Percentiles rank a stretch among this genome's conserved stretches.
Evolutionary conservation across 2,113 vertebrate genomes (phyloP).

Genomic region (Narcine bancroftii): DNA sequence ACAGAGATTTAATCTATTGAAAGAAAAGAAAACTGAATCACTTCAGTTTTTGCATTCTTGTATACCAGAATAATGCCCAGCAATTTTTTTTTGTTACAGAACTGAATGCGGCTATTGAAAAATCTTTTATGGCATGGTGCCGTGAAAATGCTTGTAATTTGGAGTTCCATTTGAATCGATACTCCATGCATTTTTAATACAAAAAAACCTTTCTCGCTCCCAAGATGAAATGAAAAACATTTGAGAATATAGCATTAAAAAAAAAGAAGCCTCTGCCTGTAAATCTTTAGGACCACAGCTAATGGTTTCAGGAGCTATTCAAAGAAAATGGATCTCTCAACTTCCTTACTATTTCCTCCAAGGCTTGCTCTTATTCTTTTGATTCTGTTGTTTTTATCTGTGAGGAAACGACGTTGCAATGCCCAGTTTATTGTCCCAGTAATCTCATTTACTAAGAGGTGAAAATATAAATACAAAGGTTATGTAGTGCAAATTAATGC

Average conservation of each 20-base stretch:
- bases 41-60: not conserved
- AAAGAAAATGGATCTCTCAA: slow-evolving; percentile 6
- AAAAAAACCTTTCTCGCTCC: slow-evolving; percentile 9
- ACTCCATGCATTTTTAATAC: slow-evolving; percentile 29
- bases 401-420: not conserved
- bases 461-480: not conserved
- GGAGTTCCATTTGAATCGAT: slow-evolving; percentile 31
- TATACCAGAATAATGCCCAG: not conserved
- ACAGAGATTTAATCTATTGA: slow-evolving; percentile 16
- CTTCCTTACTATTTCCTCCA: slow-evolving; percentile 21
- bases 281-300: slow-evolving; percentile 22
- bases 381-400: not conserved
- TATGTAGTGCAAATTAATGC: not conserved
- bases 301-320: slow-evolving; percentile 27
- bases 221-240: slow-evolving; percentile 21
- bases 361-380: not conserved
- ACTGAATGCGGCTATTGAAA: not conserved
- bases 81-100: slow-evolving; percentile 25
- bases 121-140: not conserved
- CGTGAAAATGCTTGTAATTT: not conserved
- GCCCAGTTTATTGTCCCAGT: not conserved
- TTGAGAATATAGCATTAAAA: slow-evolving; percentile 11
- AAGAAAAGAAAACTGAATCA: not conserved
- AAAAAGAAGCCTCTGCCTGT: slow-evolving; percentile 15
- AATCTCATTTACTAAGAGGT: not conserved